Percentiles rank a stretch among this genome's conserved stretches.
These are phyloP conservation scores for Puntigrus tetrazona DNA, from an alignment of 2,113 vertebrate species.

Conservation along the genomic window DNA sequence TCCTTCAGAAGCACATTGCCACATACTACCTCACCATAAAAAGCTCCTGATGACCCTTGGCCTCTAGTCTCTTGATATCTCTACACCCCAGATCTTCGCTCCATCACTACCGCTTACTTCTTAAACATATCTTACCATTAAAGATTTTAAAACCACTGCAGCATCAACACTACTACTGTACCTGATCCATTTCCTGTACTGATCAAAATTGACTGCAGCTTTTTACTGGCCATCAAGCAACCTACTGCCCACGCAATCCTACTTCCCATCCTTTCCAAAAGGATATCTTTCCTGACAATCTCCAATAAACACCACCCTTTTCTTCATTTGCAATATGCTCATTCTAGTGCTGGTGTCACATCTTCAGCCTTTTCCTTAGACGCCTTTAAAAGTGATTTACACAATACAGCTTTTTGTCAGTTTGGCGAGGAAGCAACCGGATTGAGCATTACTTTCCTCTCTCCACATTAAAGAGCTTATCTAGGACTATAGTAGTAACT, in stretches of 20 bases:
- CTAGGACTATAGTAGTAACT: not conserved
- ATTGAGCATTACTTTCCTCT: not conserved
- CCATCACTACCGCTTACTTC: not conserved
- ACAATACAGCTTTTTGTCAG: not conserved
- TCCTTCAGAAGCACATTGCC: not conserved
- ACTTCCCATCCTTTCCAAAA: not conserved
- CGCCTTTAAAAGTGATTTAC: constrained; percentile 9
- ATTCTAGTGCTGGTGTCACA: not conserved
- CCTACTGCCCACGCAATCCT: constrained; percentile 15
- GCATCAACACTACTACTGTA: not conserved
- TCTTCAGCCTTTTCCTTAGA: not conserved
- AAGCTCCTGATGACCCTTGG: not conserved
- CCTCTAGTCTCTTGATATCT: not conserved
- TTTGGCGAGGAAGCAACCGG: not conserved
- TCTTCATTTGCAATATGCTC: constrained; percentile 13
- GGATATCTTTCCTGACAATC: constrained; percentile 20
- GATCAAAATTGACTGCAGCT: constrained; percentile 23
- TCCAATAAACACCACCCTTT: constrained; percentile 26
- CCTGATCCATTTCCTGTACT: constrained; percentile 14
- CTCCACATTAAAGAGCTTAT: not conserved
- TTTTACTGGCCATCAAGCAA: constrained; percentile 18
- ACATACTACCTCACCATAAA: not conserved
- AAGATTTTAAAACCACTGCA: constrained; percentile 18
- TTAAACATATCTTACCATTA: not conserved
- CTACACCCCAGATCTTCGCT: not conserved